Evolutionary conservation across 1,140 invertebrate species (phyloP), one percentile per base, ranked within the genome.

Genomic region (Lepidurus arcticus): DNA sequence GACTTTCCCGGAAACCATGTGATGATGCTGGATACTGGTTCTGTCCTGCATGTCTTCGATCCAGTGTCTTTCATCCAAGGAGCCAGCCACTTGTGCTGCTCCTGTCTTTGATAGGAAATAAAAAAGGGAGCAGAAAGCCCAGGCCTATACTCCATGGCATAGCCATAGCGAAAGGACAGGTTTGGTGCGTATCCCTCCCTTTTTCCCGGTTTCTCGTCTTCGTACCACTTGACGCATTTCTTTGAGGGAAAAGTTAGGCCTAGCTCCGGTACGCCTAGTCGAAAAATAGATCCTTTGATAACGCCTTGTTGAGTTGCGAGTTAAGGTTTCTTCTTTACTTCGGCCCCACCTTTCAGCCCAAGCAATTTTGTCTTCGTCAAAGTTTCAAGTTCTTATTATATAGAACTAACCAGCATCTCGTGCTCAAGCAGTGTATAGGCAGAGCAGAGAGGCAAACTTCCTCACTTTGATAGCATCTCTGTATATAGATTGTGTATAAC

Each of bases 281-380:
- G 53, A 65, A 21, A 65, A 65, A 65, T 65, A 65, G 53, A 16
- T 65, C 13, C 53, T 65, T 65, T 65, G 53, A 65, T 65, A 65
- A 34, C 21, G 53, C 16, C 16, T 65, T 65, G 53, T 65, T 65
- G 53, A 65, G 53, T 65, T 65, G 6, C 16, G 16, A 65, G 16
- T 65, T 65, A 7, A 7, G 8, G 16, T 65, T 65, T 65, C 21
- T 65, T n/a, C 21, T 7, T 21, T 65, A 21, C 21, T 21, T 21
- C 7, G 16, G 1, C 53, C 1, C 21, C 53, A 13, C 8, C 6
- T 65, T 65, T 16, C 53, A 65, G 53, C 21, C 8, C 5, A 65
- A 65, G 53, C 53, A 65, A 65, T 65, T 65, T 65, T 65, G 53
- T 1, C 53, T 65, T 21, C 53, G 53, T 65, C 53, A 65, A 65